phyloP scores from a whole-genome alignment of 2,888 invertebrate species.

The Agrilus mali region DNA sequence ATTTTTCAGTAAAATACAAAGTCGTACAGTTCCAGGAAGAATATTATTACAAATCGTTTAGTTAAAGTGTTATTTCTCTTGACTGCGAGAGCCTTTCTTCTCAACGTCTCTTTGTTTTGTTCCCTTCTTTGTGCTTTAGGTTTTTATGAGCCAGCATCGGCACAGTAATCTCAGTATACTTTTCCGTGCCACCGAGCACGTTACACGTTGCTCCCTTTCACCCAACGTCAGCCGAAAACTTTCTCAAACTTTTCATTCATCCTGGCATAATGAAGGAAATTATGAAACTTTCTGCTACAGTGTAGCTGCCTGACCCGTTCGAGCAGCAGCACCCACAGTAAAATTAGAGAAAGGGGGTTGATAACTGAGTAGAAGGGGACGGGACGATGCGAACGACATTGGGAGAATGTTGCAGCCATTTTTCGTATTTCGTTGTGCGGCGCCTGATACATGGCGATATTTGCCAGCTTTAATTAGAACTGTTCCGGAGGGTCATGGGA shows the following conservation, averaged over 20 bases:
- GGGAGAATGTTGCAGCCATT: slow-evolving; percentile 24
- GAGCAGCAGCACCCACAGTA: not conserved
- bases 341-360: not conserved
- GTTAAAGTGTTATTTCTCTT: too few relatives aligned
- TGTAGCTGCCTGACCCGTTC: not conserved
- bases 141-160: too few relatives aligned
- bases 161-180: not conserved
- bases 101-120: slow-evolving; percentile 3
- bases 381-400: not conserved
- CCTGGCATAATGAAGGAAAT: slow-evolving; percentile 27
- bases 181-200: not conserved
- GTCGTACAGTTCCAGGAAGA: too few relatives aligned
- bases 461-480: slow-evolving; percentile 23
- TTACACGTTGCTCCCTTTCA: too few relatives aligned
- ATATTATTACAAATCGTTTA: too few relatives aligned
- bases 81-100: too few relatives aligned
- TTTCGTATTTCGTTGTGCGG: slow-evolving; percentile 20
- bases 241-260: slow-evolving; percentile 23
- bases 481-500: slow-evolving; percentile 14
- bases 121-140: not conserved
- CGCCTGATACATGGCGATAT: slow-evolving; percentile 20
- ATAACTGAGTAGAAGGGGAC: too few relatives aligned
- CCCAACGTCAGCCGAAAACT: too few relatives aligned
- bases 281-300: slow-evolving; percentile 25
- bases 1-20: too few relatives aligned